Evolutionary conservation across 1,140 invertebrate genomes (phyloP), one percentile per base, ranked within the genome.

Genomic region (Drusus annulatus): DNA sequence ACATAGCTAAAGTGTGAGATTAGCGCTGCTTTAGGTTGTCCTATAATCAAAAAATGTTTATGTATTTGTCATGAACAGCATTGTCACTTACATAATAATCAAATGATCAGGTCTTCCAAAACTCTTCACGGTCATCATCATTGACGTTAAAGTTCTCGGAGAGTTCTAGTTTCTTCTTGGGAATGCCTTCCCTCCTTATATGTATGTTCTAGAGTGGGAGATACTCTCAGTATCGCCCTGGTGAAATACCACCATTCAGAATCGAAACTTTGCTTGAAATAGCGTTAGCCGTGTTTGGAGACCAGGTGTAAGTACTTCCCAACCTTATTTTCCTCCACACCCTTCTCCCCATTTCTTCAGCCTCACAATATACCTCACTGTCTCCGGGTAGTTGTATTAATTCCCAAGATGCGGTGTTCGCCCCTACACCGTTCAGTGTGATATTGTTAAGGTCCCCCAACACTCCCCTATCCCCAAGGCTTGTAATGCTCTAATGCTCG

Each of bases 1-100:
- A 97, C 88, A 7, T 96, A 89, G 76, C 93, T 93, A 82, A 93
- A 92, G 86, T 98, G 96, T 2, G 93, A 93, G 1, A 98, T 83
- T 0, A 94, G 88, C 0, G 95, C 93, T 8, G 95, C 97, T 88
- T 98, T 98, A 1, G 97, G 95, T 54, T 81, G 50, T 13, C 83
- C 83, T 84, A 28, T 13, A 81, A 25, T 15, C 21, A 28, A 28
- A 5, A n/a, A 56, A 56, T 19, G 6, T 10, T 56, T 17, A 17
- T 13, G 2, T 1, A 13, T 45, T 45, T 28, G n/a, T n/a, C n/a
- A n/a, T n/a, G n/a, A 28, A 36, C 4, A 36, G 8, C 4, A 36
- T 0, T 7, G 8, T 36, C 31, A 36, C 0, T 7, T 7, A 36
- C 31, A 36, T 36, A 5, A 17, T 56, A 28, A 28, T 28, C 2